Evolutionary conservation across 2,797 vertebrate species (phyloP).

Genomic region (Alcedo quadribrachys): DNA sequence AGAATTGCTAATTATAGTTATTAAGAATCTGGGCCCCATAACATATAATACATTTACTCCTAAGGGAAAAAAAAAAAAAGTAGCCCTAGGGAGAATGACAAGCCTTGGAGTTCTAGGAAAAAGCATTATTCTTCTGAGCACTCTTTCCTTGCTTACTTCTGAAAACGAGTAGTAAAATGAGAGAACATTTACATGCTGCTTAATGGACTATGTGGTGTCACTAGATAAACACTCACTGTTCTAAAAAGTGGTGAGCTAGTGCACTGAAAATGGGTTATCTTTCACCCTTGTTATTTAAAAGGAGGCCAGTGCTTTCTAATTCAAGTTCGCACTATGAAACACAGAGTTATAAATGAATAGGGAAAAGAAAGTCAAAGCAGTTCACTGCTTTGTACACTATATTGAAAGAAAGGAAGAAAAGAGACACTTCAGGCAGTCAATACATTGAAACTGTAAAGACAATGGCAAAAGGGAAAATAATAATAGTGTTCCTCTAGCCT

Average conservation of each 20-base stretch:
- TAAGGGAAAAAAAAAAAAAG: background rate
- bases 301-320: background rate
- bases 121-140: background rate
- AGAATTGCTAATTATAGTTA: background rate
- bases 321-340: background rate
- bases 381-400: background rate
- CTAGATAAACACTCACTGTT: background rate
- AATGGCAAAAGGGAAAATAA: slow-evolving; percentile 22
- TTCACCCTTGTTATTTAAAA: background rate
- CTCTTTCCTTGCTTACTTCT: background rate
- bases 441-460: background rate
- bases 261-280: background rate
- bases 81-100: background rate
- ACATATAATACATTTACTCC: background rate
- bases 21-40: background rate
- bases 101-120: background rate
- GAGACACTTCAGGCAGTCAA: background rate
- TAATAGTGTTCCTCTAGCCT: background rate
- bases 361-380: background rate
- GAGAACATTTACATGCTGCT: background rate
- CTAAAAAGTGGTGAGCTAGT: background rate
- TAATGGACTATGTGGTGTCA: background rate
- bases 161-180: background rate
- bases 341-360: background rate
- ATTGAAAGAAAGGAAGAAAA: background rate